Base-by-base conservation (phyloP, 2,113 vertebrate species). In the Aegotheles bennettii region DNA sequence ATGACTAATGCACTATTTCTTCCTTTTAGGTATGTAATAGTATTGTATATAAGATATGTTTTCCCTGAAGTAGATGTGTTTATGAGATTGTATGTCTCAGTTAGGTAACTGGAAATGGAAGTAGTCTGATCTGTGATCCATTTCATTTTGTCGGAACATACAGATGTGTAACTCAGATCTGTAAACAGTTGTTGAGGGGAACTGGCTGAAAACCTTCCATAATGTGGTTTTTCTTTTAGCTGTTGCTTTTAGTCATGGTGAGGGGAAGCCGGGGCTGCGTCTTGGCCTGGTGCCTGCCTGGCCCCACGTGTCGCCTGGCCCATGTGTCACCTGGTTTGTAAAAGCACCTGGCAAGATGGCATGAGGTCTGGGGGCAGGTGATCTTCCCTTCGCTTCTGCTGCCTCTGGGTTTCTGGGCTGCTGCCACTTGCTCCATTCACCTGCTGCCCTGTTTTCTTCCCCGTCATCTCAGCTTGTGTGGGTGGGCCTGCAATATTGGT, bases 371-470 rank as follows among this genome's bases (percentile, higher is more conserved):
- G n/a, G n/a, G n/a, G n/a, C n/a, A n/a, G n/a, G n/a, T n/a, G n/a
- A n/a, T n/a, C n/a, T n/a, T n/a, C n/a, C n/a, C n/a, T n/a, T n/a
- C n/a, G n/a, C 10, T 43, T 6, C 42, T 0, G 2, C 56, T 60
- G 75, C 33, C 23, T 23, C 31, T 3, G 48, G 11, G 18, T 16
- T 60, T 68, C 33, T 4, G 9, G 8, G 29, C 9, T 60, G 26
- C 16, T 24, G 5, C 25, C 5, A 5, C 50, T 33, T 15, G 1
- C 36, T 36, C 36, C 7, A n/a, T n/a, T n/a, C n/a, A 8, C 8
- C 9, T n/a, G 0, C 61, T 9, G 13, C 1, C 20, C 2, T n/a
- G 4, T 23, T 81, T n/a, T n/a, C 10, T 16, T 19, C 1, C 16
- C 53, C 31, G 15, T 25, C 4, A 14, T 24, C 47, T 3, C 18